These are phyloP conservation scores for Strix occidentalis DNA, from an alignment of 2,797 vertebrate species.

Conservation along the genomic window DNA sequence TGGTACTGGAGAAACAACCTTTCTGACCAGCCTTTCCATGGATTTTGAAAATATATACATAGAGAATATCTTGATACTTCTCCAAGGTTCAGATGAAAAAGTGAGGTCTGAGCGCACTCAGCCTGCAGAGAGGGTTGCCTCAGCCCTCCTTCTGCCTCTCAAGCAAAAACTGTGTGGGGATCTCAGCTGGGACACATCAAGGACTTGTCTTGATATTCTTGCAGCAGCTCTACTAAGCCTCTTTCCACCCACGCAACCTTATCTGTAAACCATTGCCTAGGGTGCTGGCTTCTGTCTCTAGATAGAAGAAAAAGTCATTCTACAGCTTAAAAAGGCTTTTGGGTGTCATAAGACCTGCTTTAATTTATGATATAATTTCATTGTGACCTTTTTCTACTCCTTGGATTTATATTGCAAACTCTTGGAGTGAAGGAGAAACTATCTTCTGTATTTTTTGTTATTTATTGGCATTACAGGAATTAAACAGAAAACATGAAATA, in stretches of 20 bases:
- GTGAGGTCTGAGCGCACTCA: neutral
- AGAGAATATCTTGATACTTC: neutral
- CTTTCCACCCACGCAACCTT: neutral
- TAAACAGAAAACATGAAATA: neutral
- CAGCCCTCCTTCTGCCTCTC: neutral
- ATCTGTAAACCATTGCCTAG: neutral
- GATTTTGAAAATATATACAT: neutral
- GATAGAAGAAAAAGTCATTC: neutral
- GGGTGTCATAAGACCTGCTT: neutral
- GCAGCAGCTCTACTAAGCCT: neutral
- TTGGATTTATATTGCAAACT: neutral
- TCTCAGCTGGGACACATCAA: neutral
- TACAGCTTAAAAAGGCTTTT: neutral
- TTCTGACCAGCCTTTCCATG: neutral
- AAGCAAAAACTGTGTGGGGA: neutral
- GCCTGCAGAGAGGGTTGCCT: neutral
- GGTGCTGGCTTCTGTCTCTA: neutral
- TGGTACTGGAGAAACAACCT: neutral
- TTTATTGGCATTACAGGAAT: neutral
- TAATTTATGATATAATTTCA: neutral
- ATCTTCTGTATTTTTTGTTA: neutral
- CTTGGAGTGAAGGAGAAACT: neutral
- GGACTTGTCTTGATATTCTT: neutral
- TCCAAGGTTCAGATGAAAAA: neutral
- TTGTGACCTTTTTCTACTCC: neutral